Evolutionary conservation across 1,140 invertebrate genomes (phyloP).

Genomic region (Pristionchus pacificus): DNA sequence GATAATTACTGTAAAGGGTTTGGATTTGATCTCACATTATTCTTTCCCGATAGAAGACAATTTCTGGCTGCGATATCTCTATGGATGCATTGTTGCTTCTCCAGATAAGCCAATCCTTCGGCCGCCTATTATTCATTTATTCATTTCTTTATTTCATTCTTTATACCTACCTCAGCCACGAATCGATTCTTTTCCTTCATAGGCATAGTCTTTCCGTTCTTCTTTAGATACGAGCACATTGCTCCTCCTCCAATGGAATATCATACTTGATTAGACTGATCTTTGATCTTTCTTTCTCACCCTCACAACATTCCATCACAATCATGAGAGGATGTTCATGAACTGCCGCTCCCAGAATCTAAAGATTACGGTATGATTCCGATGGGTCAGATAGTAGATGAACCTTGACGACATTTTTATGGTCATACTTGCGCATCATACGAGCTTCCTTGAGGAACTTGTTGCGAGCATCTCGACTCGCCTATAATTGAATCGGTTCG

Average conservation of each 20-base stretch:
- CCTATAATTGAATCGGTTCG: slow-evolving; percentile 17
- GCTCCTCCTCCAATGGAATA: slow-evolving; percentile 30
- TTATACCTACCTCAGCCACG: slow-evolving; percentile 19
- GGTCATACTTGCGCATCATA: slow-evolving; percentile 37
- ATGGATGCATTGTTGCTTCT: slow-evolving; percentile 31
- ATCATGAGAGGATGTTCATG: slow-evolving; percentile 58
- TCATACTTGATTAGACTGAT: not conserved
- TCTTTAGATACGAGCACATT: slow-evolving; percentile 32
- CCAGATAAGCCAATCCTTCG: slow-evolving; percentile 33
- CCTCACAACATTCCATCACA: slow-evolving; percentile 43
- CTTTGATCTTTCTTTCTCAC: not conserved
- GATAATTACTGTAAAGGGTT: not conserved
- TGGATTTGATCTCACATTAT: not conserved
- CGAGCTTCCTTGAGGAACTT: slow-evolving; percentile 43
- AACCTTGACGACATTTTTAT: slow-evolving; percentile 25
- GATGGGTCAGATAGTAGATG: not conserved
- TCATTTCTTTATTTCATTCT: not conserved
- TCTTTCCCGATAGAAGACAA: slow-evolving; percentile 36
- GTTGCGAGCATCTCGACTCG: slow-evolving; percentile 29
- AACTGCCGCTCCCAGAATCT: slow-evolving; percentile 59
- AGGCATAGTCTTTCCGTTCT: slow-evolving; percentile 31
- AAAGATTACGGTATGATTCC: slow-evolving; percentile 44
- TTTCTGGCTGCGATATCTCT: slow-evolving; percentile 33
- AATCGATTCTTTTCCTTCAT: slow-evolving; percentile 30
- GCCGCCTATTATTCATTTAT: slow-evolving; percentile 2